Conservation (phyloP, 2,113 vertebrate species). For the Hoplias malabaricus region DNA sequence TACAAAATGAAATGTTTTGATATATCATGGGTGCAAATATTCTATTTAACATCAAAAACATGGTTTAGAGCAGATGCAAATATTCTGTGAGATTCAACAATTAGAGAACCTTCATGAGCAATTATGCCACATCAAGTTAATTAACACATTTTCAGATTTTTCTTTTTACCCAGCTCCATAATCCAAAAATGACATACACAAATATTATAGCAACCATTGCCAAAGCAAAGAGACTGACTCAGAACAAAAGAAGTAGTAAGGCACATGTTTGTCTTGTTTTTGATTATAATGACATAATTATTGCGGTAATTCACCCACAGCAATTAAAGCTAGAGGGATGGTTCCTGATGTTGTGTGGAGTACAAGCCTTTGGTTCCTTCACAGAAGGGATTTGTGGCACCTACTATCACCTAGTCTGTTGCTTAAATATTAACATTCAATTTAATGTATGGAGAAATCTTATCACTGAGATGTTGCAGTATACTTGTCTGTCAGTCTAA, state of each 20-base stretch:
- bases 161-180: constrained; percentile 43
- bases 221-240: constrained; percentile 15
- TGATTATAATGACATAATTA: constrained; percentile 44
- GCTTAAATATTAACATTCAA: too few relatives aligned
- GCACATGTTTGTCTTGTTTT: neutral
- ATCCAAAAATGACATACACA: constrained; percentile 24
- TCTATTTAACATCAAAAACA: neutral
- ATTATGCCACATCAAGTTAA: constrained; percentile 33
- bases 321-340: neutral
- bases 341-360: too few relatives aligned
- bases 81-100: neutral
- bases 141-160: constrained; percentile 24
- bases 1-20: neutral
- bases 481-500: too few relatives aligned
- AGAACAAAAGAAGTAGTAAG: neutral
- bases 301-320: constrained; percentile 16
- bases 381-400: too few relatives aligned
- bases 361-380: too few relatives aligned
- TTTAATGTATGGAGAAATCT: too few relatives aligned
- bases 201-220: constrained; percentile 31
- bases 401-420: too few relatives aligned
- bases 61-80: neutral
- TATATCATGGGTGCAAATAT: neutral
- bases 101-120: constrained; percentile 17
- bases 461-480: too few relatives aligned